A percentile compares a stretch with the other conserved stretches of the same genome.
Evolutionary conservation across 2,113 vertebrate genomes (phyloP).

Genomic region (Hydrolagus affinis): DNA sequence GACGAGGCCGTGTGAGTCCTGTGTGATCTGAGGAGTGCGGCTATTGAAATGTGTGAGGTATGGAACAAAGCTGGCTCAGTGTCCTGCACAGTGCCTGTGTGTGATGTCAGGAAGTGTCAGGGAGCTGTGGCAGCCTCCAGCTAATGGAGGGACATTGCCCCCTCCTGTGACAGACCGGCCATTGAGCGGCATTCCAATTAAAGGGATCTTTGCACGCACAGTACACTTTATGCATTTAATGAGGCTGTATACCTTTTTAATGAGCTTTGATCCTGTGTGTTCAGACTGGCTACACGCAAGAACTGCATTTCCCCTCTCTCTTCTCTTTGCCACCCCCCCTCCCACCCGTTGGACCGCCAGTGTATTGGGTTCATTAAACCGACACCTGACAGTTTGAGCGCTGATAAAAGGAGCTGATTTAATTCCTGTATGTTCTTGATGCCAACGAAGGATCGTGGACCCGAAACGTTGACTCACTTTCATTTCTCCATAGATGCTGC

Average conservation of each 20-base stretch:
- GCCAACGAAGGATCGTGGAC: no score
- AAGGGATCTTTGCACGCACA: neutral
- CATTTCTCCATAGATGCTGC: no score
- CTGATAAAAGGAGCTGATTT: no score
- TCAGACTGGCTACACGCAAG: no score
- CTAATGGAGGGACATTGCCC: constrained; percentile 17
- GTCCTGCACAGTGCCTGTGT: neutral
- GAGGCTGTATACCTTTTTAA: neutral
- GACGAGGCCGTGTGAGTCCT: neutral
- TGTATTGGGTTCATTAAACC: no score
- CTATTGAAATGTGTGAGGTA: neutral
- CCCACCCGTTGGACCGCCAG: no score
- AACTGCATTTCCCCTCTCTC: no score
- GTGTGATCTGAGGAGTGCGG: no score
- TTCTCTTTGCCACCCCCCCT: no score
- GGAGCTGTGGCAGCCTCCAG: neutral
- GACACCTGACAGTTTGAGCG: no score
- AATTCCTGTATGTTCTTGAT: no score
- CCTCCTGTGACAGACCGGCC: neutral
- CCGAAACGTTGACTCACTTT: no score
- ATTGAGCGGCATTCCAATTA: neutral
- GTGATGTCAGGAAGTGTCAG: neutral
- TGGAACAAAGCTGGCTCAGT: neutral
- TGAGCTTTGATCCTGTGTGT: neutral
- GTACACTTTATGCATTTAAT: neutral